Conservation (phyloP, 2,797 vertebrate species). For the Takifugu rubripes region DNA sequence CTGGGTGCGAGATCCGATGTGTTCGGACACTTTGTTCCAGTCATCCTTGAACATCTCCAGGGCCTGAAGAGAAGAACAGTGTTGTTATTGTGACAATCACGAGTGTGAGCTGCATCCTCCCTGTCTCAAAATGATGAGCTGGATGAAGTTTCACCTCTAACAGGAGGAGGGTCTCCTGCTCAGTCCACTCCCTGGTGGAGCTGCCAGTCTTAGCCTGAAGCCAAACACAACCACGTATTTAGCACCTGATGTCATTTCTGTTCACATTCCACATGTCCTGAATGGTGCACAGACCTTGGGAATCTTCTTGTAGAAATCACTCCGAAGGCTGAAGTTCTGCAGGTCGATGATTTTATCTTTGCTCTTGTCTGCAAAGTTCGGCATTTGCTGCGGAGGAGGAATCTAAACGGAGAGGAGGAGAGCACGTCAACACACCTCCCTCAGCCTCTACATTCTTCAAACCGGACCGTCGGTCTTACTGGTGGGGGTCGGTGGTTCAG, state of each 20-base stretch:
- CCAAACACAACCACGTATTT: neutral
- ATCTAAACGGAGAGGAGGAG: slow-evolving; percentile 67
- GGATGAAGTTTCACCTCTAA: slow-evolving; percentile 81
- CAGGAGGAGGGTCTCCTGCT: slow-evolving; percentile 93
- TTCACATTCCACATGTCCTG: too few species aligned
- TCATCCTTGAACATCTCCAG: slow-evolving; percentile 98
- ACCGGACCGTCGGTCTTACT: slow-evolving; percentile 61
- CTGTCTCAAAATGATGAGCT: neutral
- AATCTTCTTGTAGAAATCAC: slow-evolving; percentile 94
- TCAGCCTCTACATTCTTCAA: neutral
- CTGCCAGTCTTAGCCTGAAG: slow-evolving; percentile 82
- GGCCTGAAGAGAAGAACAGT: slow-evolving; percentile 69
- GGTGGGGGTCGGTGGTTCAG: slow-evolving; percentile 90
- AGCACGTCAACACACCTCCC: neutral
- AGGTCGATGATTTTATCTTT: slow-evolving; percentile 92
- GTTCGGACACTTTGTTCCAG: slow-evolving; percentile 99
- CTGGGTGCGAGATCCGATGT: slow-evolving; percentile 93
- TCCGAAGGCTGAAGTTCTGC: slow-evolving; percentile 93
- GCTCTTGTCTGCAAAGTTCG: slow-evolving; percentile 89
- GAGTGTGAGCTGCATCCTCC: neutral
- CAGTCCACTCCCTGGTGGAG: slow-evolving; percentile 92
- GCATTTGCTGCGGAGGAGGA: slow-evolving; percentile 89
- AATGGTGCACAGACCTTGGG: slow-evolving; percentile 69
- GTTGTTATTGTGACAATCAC: neutral
- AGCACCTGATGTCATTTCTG: neutral